Percentiles rank a stretch among this genome's conserved stretches.
phyloP scores from a whole-genome alignment of 2,888 invertebrate species.

The Andricus curvator region DNA sequence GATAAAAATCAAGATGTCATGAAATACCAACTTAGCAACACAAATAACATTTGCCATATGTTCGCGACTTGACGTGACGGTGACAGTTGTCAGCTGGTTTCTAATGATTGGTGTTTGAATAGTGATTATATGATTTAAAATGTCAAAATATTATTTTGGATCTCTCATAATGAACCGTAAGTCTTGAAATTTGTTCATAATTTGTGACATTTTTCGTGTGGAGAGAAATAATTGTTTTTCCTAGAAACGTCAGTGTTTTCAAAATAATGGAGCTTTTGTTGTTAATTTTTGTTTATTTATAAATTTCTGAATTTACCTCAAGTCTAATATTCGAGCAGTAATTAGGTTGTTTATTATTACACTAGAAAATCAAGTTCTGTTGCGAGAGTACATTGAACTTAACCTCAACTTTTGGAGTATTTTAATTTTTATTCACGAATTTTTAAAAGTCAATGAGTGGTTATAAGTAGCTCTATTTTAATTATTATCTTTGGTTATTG shows the following conservation, averaged over 20 bases:
- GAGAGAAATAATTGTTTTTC: neutral
- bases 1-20: neutral
- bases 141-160: constrained; percentile 6
- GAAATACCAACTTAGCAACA: neutral
- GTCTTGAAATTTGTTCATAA: neutral
- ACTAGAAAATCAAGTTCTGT: neutral
- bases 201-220: neutral
- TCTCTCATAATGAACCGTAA: neutral
- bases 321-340: neutral
- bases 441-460: neutral
- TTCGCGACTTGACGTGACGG: neutral
- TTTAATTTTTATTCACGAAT: neutral
- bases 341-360: neutral
- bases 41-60: neutral
- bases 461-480: neutral
- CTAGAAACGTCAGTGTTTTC: neutral
- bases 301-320: neutral
- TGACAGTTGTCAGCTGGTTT: constrained; percentile 6
- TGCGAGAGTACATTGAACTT: constrained; percentile 16
- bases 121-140: neutral
- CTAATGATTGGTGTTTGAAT: neutral
- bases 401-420: constrained; percentile 5
- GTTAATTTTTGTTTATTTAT: neutral
- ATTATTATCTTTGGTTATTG: neutral
- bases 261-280: neutral